A percentile compares a stretch with the other conserved stretches of the same genome.
phyloP scores from a whole-genome alignment of 2,888 invertebrate genomes.

The Acleris sparsana region DNA sequence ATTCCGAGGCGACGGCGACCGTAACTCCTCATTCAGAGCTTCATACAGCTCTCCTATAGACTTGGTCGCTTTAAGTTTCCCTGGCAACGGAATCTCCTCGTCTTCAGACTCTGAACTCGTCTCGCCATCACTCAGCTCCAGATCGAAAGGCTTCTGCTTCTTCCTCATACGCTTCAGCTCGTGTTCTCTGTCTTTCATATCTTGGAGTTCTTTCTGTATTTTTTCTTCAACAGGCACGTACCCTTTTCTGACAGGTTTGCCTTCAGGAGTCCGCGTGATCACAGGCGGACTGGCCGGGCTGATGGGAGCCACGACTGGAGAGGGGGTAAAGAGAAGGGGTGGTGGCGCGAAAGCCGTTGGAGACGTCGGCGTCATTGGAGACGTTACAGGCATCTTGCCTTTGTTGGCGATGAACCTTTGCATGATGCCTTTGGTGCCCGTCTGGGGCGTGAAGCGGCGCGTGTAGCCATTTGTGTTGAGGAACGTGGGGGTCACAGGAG shows the following conservation, averaged over 20 bases:
- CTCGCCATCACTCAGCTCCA: constrained; percentile 85
- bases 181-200: constrained; percentile 92
- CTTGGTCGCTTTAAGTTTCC: constrained; percentile 85
- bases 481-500: constrained; percentile 64
- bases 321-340: constrained; percentile 64
- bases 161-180: constrained; percentile 89
- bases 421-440: constrained; percentile 91
- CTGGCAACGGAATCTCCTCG: constrained; percentile 84
- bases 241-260: constrained; percentile 88
- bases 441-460: constrained; percentile 85
- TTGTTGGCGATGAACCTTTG: constrained; percentile 92
- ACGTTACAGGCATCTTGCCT: constrained; percentile 84
- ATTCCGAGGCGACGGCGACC: constrained; percentile 76
- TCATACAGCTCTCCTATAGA: constrained; percentile 88
- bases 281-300: constrained; percentile 63
- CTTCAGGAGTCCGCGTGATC: constrained; percentile 83
- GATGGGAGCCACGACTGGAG: constrained; percentile 56
- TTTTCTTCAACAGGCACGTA: constrained; percentile 94
- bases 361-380: constrained; percentile 56
- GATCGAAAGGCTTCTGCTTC: constrained; percentile 85
- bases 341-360: constrained; percentile 53
- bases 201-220: constrained; percentile 93
- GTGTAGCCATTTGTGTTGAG: constrained; percentile 78
- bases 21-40: constrained; percentile 75
- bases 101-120: constrained; percentile 83